These are phyloP conservation scores for Drosophila navojoa DNA, from an alignment of 1,140 invertebrate species.

Conservation along the genomic window DNA sequence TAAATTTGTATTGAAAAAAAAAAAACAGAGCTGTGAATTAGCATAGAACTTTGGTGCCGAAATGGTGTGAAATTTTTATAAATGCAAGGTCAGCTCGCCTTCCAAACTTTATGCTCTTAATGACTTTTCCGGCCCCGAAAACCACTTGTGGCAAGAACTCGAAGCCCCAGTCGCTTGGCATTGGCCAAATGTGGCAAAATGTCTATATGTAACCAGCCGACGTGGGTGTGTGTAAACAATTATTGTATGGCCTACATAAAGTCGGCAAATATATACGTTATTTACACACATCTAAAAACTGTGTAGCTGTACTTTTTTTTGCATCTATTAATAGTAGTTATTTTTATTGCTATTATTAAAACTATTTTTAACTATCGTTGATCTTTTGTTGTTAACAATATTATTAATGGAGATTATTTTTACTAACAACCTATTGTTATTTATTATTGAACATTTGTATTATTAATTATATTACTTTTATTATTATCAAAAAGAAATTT, in stretches of 20 bases:
- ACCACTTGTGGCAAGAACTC: slow-evolving; percentile 14
- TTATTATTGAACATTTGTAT: neutral
- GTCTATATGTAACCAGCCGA: neutral
- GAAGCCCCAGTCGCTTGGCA: slow-evolving; percentile 34
- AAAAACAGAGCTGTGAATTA: slow-evolving; percentile 17
- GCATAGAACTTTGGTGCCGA: slow-evolving; percentile 56
- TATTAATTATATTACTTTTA: too few species aligned
- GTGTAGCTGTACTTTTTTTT: neutral
- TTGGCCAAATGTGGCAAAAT: slow-evolving; percentile 45
- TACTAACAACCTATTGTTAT: neutral
- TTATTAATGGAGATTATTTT: neutral
- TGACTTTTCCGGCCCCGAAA: slow-evolving; percentile 36
- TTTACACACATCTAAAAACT: neutral
- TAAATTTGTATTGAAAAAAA: slow-evolving; percentile 37
- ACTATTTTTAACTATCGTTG: too few species aligned
- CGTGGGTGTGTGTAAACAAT: slow-evolving; percentile 39
- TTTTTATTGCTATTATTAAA: too few species aligned
- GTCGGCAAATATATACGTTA: slow-evolving; percentile 15
- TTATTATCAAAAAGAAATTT: too few species aligned
- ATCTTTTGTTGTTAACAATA: neutral
- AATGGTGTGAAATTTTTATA: slow-evolving; percentile 45
- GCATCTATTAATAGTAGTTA: too few species aligned
- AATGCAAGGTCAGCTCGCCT: slow-evolving; percentile 28
- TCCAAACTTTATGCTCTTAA: slow-evolving; percentile 34
- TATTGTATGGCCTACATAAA: slow-evolving; percentile 32